These are phyloP conservation scores for Anomalospiza imberbis DNA, from an alignment of 2,797 vertebrate species.

Conservation along the genomic window DNA sequence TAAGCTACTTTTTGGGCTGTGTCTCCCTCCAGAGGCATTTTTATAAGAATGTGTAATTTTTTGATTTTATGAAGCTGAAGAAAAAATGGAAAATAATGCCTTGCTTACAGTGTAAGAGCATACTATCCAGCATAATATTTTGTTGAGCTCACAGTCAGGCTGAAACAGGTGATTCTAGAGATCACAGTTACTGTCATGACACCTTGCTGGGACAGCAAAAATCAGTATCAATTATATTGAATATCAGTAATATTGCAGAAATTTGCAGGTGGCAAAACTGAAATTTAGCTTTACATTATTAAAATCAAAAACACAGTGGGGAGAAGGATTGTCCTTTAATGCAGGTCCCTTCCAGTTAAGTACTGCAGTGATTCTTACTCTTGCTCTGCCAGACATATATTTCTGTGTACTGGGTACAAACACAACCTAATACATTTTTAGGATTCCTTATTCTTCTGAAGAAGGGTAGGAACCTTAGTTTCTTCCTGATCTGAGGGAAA, in stretches of 20 bases:
- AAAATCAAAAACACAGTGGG: neutral
- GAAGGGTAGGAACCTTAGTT: neutral
- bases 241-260: neutral
- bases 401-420: neutral
- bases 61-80: neutral
- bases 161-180: accelerated
- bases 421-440: neutral
- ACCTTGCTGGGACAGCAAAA: neutral
- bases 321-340: neutral
- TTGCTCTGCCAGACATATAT: neutral
- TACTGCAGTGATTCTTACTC: neutral
- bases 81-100: neutral
- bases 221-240: neutral
- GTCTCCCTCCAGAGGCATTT: slow-evolving; percentile 78
- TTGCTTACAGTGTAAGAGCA: neutral
- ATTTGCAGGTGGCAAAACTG: neutral
- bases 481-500: neutral
- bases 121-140: neutral
- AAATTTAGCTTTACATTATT: neutral
- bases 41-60: slow-evolving; percentile 13
- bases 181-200: neutral
- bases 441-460: neutral
- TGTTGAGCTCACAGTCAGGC: neutral
- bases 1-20: slow-evolving; percentile 69
- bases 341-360: neutral